Evolutionary conservation across 2,888 invertebrate genomes (phyloP), one percentile per base, ranked within the genome.

Genomic region (Lasius platythorax): DNA sequence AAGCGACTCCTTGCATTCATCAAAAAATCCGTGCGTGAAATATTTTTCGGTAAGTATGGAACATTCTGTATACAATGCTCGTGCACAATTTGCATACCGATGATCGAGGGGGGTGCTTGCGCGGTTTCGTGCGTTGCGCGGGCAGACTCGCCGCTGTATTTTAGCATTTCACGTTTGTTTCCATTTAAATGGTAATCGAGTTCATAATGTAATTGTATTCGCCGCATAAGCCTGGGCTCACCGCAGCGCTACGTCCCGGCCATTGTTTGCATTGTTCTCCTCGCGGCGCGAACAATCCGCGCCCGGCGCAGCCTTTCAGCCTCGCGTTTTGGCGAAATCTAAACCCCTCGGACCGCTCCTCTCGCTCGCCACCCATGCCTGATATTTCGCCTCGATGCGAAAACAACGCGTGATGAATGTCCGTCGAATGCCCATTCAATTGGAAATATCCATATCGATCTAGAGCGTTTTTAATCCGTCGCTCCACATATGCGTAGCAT

Each of bases 141-240:
- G 33, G 70, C 50, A 63, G 74, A 12, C 84, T 87, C 28, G 89
- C 87, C 88, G 90, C 91, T 93, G 93, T 93, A 93, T 94, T 95
- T 94, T 93, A 94, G 94, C 94, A 93, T 94, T 94, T 94, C 94
- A 93, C 94, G 95, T 95, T 95, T 94, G 94, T 94, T 95, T 94
- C 94, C 95, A 95, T 95, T 95, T 94, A 95, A 95, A 95, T 95
- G 95, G 95, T 95, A 95, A 95, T 95, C 94, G 95, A 94, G 95
- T 94, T 94, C 94, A 94, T 94, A 94, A 95, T 94, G 94, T 95
- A 95, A 95, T 95, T 95, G 94, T 95, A 95, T 94, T 95, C 94
- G 93, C 89, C 92, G 91, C 92, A 93, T 95, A 94, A 94, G 94
- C 94, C 93, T 85, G 92, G 93, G 92, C 94, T 93, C 94, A 93